phyloP scores from a whole-genome alignment of 2,113 vertebrate species.

The Syngnathus typhle region DNA sequence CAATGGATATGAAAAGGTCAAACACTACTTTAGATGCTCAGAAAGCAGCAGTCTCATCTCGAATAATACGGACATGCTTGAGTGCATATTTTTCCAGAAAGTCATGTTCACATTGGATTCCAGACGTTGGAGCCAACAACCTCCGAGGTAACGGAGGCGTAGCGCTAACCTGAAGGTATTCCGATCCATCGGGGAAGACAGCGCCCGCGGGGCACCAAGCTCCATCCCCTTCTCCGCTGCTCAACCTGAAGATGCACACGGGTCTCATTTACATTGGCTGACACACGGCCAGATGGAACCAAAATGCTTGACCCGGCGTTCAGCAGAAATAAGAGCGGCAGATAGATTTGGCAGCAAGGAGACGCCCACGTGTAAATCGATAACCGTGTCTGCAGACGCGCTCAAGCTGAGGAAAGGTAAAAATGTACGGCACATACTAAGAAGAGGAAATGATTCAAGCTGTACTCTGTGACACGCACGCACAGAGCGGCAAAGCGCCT shows the following conservation, averaged over 20 bases:
- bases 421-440: constrained; percentile 6
- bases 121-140: background rate
- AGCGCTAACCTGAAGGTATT: constrained; percentile 78
- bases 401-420: background rate
- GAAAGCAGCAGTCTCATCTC: background rate
- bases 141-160: background rate
- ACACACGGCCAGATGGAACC: background rate
- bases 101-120: background rate
- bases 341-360: constrained; percentile 17
- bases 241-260: constrained; percentile 71
- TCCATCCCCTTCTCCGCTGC: constrained; percentile 83
- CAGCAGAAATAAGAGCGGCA: constrained; percentile 13
- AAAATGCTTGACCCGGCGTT: constrained; percentile 7
- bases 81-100: background rate
- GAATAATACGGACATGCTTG: background rate
- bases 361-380: constrained; percentile 16
- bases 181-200: constrained; percentile 79
- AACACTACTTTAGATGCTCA: background rate
- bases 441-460: constrained; percentile 13
- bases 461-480: background rate
- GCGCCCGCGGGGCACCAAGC: constrained; percentile 88
- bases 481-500: too few relatives aligned
- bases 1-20: background rate
- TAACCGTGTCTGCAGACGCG: background rate
- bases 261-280: background rate